Evolutionary conservation across 2,888 invertebrate species (phyloP), one percentile per base, ranked within the genome.

Genomic region (Thyatira batis): DNA sequence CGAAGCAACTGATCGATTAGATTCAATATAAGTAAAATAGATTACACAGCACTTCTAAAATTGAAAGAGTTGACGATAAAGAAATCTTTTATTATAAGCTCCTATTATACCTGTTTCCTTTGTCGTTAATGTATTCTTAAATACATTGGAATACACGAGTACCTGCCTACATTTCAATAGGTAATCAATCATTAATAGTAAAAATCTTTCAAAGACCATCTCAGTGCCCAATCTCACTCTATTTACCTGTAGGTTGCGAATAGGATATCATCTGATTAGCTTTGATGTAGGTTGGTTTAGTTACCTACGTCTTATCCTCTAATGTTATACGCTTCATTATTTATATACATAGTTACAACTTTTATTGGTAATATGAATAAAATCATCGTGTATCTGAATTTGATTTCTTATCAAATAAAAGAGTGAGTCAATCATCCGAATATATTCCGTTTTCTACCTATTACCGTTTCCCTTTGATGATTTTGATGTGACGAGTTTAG

Each of bases 141-240:
- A 48, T 20, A 20, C 25, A 10, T 17, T 6, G 10, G 27, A 9
- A 27, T 17, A 48, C 9, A n/a, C 45, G 21, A n/a, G 11, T 17
- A 44, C n/a, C n/a, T n/a, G n/a, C n/a, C n/a, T n/a, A n/a, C 30
- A 9, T 46, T 50, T 54, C 46, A 21, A 20, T 20, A 28, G 46
- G 30, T 54, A 50, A 53, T 56, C 46, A 50, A 56, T 49, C 48
- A 53, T 45, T 44, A 56, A 53, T 53, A 33, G 52, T 23, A 43
- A 49, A 48, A 43, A 28, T 45, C 50, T 10, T 27, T 50, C 27
- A 51, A 39, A 50, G 50, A 45, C 51, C 45, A 28, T 43, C 44
- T 28, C 27, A 27, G 27, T 28, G 21, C n/a, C 25, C 46, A 25
- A 48, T 48, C 28, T 48, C 27, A 27, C 13, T 20, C 48, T n/a